Conservation (phyloP, 2,113 vertebrate species). For the Malaclemys terrapin region DNA sequence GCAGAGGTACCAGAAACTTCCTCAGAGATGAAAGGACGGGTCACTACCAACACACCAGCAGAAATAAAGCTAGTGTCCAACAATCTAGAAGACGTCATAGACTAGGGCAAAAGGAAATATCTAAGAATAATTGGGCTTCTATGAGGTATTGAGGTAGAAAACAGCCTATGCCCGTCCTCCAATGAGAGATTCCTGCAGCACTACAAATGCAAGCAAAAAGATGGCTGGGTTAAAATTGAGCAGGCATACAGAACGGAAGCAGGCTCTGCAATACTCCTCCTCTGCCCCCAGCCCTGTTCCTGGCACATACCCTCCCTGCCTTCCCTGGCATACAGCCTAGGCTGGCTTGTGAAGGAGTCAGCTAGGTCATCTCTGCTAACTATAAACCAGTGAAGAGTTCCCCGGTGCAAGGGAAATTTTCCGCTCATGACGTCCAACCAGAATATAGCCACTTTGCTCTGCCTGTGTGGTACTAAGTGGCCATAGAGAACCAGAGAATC, state of each 20-base stretch:
- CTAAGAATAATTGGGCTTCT: fast-evolving
- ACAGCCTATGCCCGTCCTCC: not conserved
- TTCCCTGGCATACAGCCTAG: not conserved
- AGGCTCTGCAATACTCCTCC: not conserved
- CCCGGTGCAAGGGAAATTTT: not conserved
- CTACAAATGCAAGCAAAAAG: not conserved
- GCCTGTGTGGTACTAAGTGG: not conserved
- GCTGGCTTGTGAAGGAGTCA: not conserved
- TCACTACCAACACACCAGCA: not conserved
- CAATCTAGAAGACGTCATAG: not conserved
- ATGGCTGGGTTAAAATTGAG: not conserved
- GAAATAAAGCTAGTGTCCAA: not conserved
- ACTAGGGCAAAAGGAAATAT: not conserved
- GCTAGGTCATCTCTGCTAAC: not conserved
- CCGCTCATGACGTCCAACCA: not conserved
- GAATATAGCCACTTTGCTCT: not conserved
- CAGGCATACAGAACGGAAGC: not conserved
- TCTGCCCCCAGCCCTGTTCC: not conserved
- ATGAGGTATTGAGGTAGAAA: not conserved
- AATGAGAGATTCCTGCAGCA: not conserved
- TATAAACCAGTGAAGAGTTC: not conserved
- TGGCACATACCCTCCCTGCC: not conserved
- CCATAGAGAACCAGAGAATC: not conserved
- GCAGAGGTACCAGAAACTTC: not conserved
- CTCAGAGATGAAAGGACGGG: not conserved